Evolutionary conservation across 2,113 vertebrate species (phyloP).

Genomic region (Albula glossodonta): DNA sequence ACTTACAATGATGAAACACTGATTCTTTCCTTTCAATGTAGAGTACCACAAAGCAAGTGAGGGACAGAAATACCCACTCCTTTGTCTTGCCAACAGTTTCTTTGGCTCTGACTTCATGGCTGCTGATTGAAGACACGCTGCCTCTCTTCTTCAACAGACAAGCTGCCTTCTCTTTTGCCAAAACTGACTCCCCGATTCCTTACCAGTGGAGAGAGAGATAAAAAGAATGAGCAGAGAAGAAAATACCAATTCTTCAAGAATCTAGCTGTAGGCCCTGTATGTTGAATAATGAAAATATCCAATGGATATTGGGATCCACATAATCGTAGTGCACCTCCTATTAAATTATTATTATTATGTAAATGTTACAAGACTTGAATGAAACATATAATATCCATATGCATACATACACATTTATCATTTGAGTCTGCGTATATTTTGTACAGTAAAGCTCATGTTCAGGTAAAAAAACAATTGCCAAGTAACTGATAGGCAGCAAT

Average conservation of each 20-base stretch:
- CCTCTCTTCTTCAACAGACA: constrained; percentile 60
- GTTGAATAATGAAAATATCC: too few relatives aligned
- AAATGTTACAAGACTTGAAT: too few relatives aligned
- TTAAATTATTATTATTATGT: too few relatives aligned
- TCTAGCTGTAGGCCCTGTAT: neutral
- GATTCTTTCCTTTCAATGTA: too few relatives aligned
- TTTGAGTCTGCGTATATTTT: too few relatives aligned
- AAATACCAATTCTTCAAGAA: neutral
- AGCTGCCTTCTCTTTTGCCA: constrained; percentile 60
- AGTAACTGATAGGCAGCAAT: neutral
- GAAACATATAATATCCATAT: too few relatives aligned
- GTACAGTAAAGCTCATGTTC: too few relatives aligned
- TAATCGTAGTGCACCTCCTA: too few relatives aligned
- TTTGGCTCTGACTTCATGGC: constrained; percentile 63
- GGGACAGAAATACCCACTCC: constrained; percentile 67
- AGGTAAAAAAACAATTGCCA: neutral
- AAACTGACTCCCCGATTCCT: constrained; percentile 26
- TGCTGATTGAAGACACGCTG: constrained; percentile 63
- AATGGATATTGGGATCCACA: too few relatives aligned
- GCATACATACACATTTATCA: too few relatives aligned
- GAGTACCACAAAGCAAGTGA: neutral
- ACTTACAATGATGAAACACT: too few relatives aligned
- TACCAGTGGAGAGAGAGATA: neutral
- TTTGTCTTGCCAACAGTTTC: constrained; percentile 60
- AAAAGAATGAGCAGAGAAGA: neutral